A percentile compares a stretch with the other conserved stretches of the same genome.
Evolutionary conservation across 1,140 invertebrate species (phyloP).

Genomic region (Neodiprion fabricii): DNA sequence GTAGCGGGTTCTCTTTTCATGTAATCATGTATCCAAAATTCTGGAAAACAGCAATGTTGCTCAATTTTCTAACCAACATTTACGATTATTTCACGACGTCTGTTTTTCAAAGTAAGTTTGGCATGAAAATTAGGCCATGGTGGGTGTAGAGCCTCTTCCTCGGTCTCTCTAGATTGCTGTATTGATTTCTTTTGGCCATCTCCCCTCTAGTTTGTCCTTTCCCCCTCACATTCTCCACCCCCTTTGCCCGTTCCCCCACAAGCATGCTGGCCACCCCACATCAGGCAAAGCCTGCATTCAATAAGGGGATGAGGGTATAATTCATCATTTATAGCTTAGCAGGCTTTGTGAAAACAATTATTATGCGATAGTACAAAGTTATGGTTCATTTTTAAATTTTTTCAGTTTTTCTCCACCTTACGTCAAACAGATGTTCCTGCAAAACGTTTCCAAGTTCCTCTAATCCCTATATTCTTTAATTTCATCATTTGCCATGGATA

Average conservation of each 20-base stretch:
- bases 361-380: no score
- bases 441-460: no score
- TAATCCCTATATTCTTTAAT: no score
- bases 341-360: neutral
- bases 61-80: no score
- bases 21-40: no score
- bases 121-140: neutral
- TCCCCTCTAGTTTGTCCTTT: neutral
- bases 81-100: no score
- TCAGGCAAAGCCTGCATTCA: neutral
- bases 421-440: no score
- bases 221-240: neutral
- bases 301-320: neutral
- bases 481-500: no score
- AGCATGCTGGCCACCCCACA: neutral
- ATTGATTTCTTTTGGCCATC: constrained; percentile 3
- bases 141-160: constrained; percentile 1
- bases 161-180: neutral
- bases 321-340: neutral
- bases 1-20: no score
- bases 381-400: no score
- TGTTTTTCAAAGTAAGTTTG: neutral
- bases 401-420: no score
- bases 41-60: no score
- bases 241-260: neutral